These are phyloP conservation scores for Eudiplozoon nipponicum DNA, from an alignment of 2,888 invertebrate genomes.

Conservation along the genomic window DNA sequence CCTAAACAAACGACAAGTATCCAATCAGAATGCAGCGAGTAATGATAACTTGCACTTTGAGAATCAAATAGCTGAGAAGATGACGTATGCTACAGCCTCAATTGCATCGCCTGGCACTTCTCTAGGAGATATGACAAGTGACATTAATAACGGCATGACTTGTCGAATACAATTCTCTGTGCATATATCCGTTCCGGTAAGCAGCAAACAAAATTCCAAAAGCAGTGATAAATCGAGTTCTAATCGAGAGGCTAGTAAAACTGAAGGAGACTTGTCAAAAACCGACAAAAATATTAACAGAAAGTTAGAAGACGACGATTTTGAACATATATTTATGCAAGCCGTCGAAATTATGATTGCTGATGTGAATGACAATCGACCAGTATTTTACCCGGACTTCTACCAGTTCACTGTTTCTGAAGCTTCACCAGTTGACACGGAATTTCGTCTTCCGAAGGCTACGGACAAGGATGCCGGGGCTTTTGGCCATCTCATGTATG, in stretches of 20 bases:
- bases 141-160: no score
- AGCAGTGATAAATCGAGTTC: no score
- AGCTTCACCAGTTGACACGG: conserved; percentile 5
- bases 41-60: no score
- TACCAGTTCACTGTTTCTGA: conserved; percentile 10
- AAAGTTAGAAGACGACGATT: not conserved
- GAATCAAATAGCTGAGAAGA: no score
- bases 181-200: no score
- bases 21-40: no score
- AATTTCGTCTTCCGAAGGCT: conserved; percentile 4
- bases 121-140: no score
- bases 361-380: conserved; percentile 11
- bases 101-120: no score
- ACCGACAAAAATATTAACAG: not conserved
- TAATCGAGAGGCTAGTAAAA: not conserved
- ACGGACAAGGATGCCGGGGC: conserved; percentile 7
- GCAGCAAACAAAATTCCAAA: not conserved
- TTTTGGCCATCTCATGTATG: conserved; percentile 1
- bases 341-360: not conserved
- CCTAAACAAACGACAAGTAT: no score
- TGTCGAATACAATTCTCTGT: no score
- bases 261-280: not conserved
- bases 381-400: conserved; percentile 4
- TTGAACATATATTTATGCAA: not conserved
- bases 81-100: no score